Base-by-base conservation (phyloP, 2,113 vertebrate species). In the Tiliqua scincoides region DNA sequence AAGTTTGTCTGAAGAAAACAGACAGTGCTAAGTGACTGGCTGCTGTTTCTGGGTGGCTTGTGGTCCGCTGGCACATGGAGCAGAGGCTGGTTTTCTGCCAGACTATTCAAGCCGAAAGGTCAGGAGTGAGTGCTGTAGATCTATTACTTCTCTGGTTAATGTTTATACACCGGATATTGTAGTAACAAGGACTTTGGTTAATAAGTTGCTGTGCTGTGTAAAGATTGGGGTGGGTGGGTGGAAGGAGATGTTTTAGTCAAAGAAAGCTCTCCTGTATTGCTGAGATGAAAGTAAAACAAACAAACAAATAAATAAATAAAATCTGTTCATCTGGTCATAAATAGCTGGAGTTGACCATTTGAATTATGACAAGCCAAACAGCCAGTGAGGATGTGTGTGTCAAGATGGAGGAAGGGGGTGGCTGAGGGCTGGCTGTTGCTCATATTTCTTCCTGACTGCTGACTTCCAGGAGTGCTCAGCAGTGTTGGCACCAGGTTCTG, bases 131-230 rank as follows among this genome's bases (percentile, higher is more conserved):
- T 88, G 0, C 3, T 79, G 65, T 71, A 62, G 82, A 90, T 89
- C 70, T 6, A 82, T 88, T 0, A 0, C 61, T 92, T 85, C 71
- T 76, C 74, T 86, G 35, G 89, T 94, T 94, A 92, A 91, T 87
- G 68, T 93, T 94, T 89, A 89, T 70, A 86, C 43, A 62, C 3
- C 21, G 85, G 84, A 82, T 63, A 73, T 85, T 88, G 48, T 89
- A 90, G 32, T 21, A 80, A 91, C 61, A 73, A 80, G 35, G 32
- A 57, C 43, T 78, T 48, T 82, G 62, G 89, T 91, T 94, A 94
- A 93, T 94, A 89, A 93, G 81, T 70, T 89, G 43, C 85, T 90
- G 35, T 25, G 84, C 80, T 82, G 18, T 0, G 0, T 79, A 76
- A 91, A 90, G 79, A 90, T 40, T 61, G 37, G 57, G 75, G 89